Percentiles rank a stretch among this genome's conserved stretches.
These are phyloP conservation scores for Parauchenoglanis punctatus DNA, from an alignment of 2,797 vertebrate species.

Conservation along the genomic window DNA sequence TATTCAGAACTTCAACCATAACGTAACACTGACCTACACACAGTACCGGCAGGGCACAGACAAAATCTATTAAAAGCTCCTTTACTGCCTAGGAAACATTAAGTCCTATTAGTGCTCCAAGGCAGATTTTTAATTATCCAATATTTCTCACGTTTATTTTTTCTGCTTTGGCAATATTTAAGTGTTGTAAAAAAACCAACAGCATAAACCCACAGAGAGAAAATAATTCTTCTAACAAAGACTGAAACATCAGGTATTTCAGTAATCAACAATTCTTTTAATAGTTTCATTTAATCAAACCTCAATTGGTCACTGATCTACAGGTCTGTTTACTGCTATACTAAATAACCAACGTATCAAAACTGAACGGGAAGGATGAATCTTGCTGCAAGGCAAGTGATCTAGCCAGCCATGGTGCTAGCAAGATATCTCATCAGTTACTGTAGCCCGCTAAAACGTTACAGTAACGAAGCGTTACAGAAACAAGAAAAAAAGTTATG, in stretches of 20 bases:
- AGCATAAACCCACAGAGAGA: background rate
- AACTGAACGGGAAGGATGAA: background rate
- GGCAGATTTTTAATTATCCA: background rate
- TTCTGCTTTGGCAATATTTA: background rate
- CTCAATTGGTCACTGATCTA: background rate
- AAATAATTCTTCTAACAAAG: background rate
- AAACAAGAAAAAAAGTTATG: too few species aligned
- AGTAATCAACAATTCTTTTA: background rate
- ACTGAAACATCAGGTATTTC: background rate
- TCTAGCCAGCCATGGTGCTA: too few species aligned
- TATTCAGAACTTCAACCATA: background rate
- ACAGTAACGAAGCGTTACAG: too few species aligned
- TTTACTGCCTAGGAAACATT: background rate
- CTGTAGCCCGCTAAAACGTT: too few species aligned
- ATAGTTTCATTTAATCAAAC: background rate
- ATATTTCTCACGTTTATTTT: background rate
- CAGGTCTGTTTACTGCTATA: background rate
- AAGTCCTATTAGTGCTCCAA: too few species aligned
- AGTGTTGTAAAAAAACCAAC: background rate
- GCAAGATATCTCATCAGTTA: too few species aligned
- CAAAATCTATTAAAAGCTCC: background rate
- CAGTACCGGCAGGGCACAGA: background rate
- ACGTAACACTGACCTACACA: too few species aligned
- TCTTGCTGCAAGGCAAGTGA: too few species aligned
- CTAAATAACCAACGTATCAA: background rate